These are phyloP conservation scores for Actinia equina DNA, from an alignment of 64 coral and sea anemone genomes.

Conservation along the genomic window DNA sequence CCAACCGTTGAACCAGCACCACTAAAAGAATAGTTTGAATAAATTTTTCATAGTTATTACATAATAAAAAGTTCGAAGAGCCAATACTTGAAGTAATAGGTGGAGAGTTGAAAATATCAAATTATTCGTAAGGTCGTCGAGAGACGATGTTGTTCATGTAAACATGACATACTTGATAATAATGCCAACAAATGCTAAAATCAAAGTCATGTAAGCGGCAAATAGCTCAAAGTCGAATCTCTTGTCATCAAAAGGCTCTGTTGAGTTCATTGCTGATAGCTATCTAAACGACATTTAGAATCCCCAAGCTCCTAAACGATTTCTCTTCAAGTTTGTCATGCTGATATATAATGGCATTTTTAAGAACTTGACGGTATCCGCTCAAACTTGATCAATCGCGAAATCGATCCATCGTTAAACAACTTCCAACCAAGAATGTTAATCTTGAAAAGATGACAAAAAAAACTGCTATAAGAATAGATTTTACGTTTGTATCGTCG, in stretches of 20 bases:
- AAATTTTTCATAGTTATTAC: too few relatives aligned
- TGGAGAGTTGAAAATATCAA: too few relatives aligned
- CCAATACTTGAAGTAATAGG: not conserved
- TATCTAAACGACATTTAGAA: not conserved
- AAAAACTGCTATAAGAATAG: too few relatives aligned
- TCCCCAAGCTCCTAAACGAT: not conserved
- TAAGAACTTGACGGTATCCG: not conserved
- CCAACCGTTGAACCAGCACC: too few relatives aligned
- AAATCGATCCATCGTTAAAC: not conserved
- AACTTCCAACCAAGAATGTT: not conserved
- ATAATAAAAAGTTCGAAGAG: not conserved
- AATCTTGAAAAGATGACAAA: not conserved
- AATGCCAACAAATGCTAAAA: conserved; percentile 77
- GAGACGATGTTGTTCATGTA: conserved; percentile 12
- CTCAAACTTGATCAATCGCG: not conserved
- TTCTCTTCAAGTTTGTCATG: not conserved
- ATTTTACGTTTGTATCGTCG: too few relatives aligned
- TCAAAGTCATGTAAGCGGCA: conserved; percentile 71
- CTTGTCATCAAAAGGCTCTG: conserved; percentile 20
- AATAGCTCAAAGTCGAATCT: conserved; percentile 70
- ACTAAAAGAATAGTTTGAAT: too few relatives aligned
- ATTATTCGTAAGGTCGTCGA: too few relatives aligned
- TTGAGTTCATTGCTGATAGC: conserved; percentile 58
- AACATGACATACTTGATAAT: conserved; percentile 80
- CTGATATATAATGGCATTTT: not conserved